Percentiles rank a stretch among this genome's conserved stretches.
These are phyloP conservation scores for Desmophyllum pertusum DNA, from an alignment of 92 coral and sea anemone genomes.

Conservation along the genomic window DNA sequence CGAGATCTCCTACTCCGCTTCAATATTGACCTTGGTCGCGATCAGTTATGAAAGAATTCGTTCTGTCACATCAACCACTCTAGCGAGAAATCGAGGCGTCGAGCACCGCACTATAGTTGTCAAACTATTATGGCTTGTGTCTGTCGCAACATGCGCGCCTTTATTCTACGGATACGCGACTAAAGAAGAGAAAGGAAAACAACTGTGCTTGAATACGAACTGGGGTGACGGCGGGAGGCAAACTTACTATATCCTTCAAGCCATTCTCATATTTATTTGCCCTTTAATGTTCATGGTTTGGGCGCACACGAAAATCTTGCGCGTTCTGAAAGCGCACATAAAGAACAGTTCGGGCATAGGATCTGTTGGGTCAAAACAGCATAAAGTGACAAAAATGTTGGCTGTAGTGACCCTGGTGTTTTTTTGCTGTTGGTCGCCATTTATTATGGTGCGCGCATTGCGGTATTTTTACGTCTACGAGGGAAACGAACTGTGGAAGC, in stretches of 20 bases:
- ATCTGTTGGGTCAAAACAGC: constrained; percentile 68
- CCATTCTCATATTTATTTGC: constrained; percentile 67
- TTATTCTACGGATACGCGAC: constrained; percentile 77
- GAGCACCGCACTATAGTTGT: constrained; percentile 73
- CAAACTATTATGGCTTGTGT: constrained; percentile 74
- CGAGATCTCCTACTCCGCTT: constrained; percentile 81
- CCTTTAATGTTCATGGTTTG: constrained; percentile 82
- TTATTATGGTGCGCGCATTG: constrained; percentile 74
- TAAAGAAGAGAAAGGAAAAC: constrained; percentile 44
- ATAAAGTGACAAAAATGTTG: constrained; percentile 86
- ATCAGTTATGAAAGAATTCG: constrained; percentile 86
- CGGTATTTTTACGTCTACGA: constrained; percentile 71
- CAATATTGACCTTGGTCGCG: constrained; percentile 82
- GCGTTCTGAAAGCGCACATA: constrained; percentile 66
- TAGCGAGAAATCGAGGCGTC: constrained; percentile 71
- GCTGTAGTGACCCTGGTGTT: constrained; percentile 82
- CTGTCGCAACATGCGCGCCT: constrained; percentile 68
- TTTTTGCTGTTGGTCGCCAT: constrained; percentile 86
- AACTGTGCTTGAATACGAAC: constrained; percentile 65
- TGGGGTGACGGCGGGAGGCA: constrained; percentile 88
- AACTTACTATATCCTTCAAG: constrained; percentile 76
- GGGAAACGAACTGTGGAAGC: constrained; percentile 71
- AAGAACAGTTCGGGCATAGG: constrained; percentile 29
- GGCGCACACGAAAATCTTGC: constrained; percentile 82
- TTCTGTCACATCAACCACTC: constrained; percentile 67